These are phyloP conservation scores for Paramuricea clavata DNA, from an alignment of 92 coral and sea anemone genomes.

Conservation along the genomic window DNA sequence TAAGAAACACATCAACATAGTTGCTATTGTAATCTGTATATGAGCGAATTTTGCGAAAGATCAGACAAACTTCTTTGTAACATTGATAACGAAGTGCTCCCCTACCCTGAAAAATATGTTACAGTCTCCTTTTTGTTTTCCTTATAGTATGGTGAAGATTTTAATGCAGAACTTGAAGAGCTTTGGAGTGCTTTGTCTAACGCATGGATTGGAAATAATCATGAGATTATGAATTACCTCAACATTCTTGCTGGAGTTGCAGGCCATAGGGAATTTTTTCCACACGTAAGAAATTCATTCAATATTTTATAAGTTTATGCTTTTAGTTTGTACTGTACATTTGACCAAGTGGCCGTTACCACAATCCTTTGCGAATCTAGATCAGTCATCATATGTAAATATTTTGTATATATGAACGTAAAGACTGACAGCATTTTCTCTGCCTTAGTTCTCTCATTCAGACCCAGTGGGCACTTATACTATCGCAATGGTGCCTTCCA, in stretches of 20 bases:
- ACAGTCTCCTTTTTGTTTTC: constrained; percentile 3
- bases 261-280: constrained; percentile 86
- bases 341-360: background rate
- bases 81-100: background rate
- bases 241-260: constrained; percentile 90
- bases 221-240: constrained; percentile 89
- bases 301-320: no score
- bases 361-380: background rate
- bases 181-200: constrained; percentile 90
- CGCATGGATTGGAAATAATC: constrained; percentile 88
- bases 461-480: no score
- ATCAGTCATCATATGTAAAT: no score
- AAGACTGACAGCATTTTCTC: no score
- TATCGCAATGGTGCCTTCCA: no score
- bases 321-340: no score
- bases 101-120: background rate
- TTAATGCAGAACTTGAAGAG: constrained; percentile 90
- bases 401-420: no score
- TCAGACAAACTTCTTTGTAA: no score
- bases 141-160: constrained; percentile 92
- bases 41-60: no score
- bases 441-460: no score
- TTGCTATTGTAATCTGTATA: no score
- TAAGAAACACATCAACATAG: no score
- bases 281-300: constrained; percentile 77